These are phyloP conservation scores for Chrysogorgia sp. DNA, from an alignment of 92 coral and sea anemone species.

Conservation along the genomic window DNA sequence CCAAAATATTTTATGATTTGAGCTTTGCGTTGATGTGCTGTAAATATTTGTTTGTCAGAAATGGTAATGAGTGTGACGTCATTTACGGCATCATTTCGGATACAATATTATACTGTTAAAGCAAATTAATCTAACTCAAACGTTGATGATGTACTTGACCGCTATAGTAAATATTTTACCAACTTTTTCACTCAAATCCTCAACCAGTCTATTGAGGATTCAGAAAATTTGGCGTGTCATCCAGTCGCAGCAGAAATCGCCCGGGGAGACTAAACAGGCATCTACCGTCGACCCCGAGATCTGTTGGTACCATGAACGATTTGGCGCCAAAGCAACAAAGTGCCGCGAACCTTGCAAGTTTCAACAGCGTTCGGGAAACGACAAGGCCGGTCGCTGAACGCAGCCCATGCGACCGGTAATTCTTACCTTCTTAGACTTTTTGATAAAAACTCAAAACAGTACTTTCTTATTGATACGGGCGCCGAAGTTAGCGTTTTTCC, in stretches of 20 bases:
- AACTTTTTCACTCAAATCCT: neutral
- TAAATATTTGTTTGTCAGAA: no score
- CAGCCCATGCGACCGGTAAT: constrained; percentile 49
- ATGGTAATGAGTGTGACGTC: no score
- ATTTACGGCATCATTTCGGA: no score
- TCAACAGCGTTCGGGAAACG: constrained; percentile 40
- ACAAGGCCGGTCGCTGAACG: constrained; percentile 43
- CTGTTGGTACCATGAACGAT: constrained; percentile 52
- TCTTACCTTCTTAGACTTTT: constrained; percentile 41
- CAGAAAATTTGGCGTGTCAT: constrained; percentile 20
- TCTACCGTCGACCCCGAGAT: constrained; percentile 25
- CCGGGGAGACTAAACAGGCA: no score
- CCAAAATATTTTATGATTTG: no score
- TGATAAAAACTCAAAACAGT: constrained; percentile 50
- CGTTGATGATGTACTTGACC: no score
- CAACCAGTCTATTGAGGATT: constrained; percentile 4
- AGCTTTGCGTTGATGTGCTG: no score
- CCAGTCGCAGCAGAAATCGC: neutral
- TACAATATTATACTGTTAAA: no score
- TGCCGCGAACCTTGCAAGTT: constrained; percentile 59
- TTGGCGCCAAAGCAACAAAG: constrained; percentile 44
- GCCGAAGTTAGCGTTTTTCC: constrained; percentile 59
- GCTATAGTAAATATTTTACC: no score
- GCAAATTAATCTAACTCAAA: no score
- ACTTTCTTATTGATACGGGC: constrained; percentile 56